A percentile compares a stretch with the other conserved stretches of the same genome.
Conservation (phyloP, 2,797 vertebrate genomes). For the Pipistrellus nathusii region DNA sequence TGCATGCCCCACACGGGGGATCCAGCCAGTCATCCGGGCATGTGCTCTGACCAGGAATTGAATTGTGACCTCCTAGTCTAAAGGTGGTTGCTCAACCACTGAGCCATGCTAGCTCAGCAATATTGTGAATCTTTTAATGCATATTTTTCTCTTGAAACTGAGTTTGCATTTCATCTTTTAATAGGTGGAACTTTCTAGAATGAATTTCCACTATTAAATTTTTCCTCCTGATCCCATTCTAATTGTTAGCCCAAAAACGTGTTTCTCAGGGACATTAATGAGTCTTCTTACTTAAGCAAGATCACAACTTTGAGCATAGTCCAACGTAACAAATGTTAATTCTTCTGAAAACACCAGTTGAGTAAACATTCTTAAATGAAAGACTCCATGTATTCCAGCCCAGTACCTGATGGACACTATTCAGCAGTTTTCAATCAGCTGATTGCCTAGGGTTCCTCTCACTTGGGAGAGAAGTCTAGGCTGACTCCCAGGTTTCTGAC, state of each 20-base stretch:
- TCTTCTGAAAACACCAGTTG: background rate
- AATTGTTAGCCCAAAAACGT: slow-evolving; percentile 13
- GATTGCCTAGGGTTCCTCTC: background rate
- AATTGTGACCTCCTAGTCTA: too few species aligned
- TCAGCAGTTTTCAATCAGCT: background rate
- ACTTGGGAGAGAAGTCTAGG: background rate
- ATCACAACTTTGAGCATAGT: background rate
- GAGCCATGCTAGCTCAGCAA: too few species aligned
- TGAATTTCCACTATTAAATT: slow-evolving; percentile 25
- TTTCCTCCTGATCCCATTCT: background rate
- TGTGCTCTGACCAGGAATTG: too few species aligned
- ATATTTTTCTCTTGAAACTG: background rate
- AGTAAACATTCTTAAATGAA: slow-evolving; percentile 24
- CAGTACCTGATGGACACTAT: background rate
- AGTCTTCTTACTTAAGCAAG: background rate
- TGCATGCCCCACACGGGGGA: too few species aligned
- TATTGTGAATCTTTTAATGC: background rate
- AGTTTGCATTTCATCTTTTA: slow-evolving; percentile 43
- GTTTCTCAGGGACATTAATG: background rate
- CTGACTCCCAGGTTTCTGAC: background rate
- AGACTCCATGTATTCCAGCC: background rate
- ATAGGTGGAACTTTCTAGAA: background rate
- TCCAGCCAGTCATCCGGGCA: too few species aligned
- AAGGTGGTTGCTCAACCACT: too few species aligned
- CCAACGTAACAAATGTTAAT: background rate